Conservation (phyloP, 2,888 invertebrate species). For the Cataglyphis rosenhaueri region DNA sequence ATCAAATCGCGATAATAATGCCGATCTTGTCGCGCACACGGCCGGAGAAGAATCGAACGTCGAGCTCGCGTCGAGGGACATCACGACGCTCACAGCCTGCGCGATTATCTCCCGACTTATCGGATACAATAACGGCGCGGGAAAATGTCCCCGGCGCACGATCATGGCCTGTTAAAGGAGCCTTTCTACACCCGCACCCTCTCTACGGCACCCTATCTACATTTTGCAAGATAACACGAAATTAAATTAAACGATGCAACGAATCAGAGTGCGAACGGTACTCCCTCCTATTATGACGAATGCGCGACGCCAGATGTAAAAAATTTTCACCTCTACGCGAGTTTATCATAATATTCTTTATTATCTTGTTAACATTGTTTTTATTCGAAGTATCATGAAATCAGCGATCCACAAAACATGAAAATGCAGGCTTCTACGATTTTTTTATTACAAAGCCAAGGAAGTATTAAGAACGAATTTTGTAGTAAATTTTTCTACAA, state of each 20-base stretch:
- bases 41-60: constrained; percentile 62
- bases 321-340: not conserved
- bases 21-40: constrained; percentile 76
- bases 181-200: constrained; percentile 59
- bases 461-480: not conserved
- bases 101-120: constrained; percentile 79
- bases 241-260: constrained; percentile 51
- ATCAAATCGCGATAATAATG: constrained; percentile 75
- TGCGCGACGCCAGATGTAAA: constrained; percentile 19
- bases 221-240: constrained; percentile 46
- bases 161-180: constrained; percentile 81
- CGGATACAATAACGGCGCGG: constrained; percentile 80
- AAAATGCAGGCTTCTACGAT: not conserved
- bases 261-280: constrained; percentile 2
- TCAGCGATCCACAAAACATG: not conserved
- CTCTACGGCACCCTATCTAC: constrained; percentile 58
- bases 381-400: not conserved
- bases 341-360: not conserved
- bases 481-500: not conserved
- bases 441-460: not conserved
- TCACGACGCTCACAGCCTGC: constrained; percentile 56
- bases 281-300: constrained; percentile 1
- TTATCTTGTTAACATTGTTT: not conserved
- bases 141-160: constrained; percentile 77
- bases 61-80: constrained; percentile 57